Percentiles rank a stretch among this genome's conserved stretches.
These are phyloP conservation scores for Torymus tubicola DNA, from an alignment of 2,888 invertebrate genomes.

Conservation along the genomic window DNA sequence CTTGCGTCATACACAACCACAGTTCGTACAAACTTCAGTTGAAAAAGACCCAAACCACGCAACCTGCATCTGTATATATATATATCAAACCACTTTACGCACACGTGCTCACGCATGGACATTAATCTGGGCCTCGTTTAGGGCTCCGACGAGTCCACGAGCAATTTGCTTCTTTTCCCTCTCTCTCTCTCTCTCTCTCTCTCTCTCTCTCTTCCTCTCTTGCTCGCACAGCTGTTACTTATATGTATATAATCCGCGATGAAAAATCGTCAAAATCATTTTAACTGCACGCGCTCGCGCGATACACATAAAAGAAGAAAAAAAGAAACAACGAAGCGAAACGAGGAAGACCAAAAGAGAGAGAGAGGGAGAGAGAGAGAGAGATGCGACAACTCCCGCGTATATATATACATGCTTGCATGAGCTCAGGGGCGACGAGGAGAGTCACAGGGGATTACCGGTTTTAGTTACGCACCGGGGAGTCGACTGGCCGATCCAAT, in stretches of 20 bases:
- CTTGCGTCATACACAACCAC: too few species aligned
- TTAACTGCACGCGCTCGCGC: constrained; percentile 25
- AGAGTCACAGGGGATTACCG: constrained; percentile 56
- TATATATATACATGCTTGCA: too few species aligned
- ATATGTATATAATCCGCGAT: constrained; percentile 51
- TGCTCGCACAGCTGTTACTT: neutral
- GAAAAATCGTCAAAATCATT: constrained; percentile 58
- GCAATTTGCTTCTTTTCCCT: constrained; percentile 1
- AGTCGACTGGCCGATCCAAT: constrained; percentile 55
- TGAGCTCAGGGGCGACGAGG: neutral
- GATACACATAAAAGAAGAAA: neutral
- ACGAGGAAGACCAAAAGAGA: neutral
- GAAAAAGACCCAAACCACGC: too few species aligned
- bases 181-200: too few species aligned
- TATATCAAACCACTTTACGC: neutral
- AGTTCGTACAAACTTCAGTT: too few species aligned
- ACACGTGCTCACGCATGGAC: constrained; percentile 2
- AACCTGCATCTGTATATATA: too few species aligned
- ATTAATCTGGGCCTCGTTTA: constrained; percentile 28
- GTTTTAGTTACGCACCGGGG: constrained; percentile 60
- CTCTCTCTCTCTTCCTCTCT: neutral
- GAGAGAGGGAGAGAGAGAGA: neutral
- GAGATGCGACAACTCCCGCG: neutral
- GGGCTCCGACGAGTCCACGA: too few species aligned
- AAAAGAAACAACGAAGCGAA: constrained; percentile 4